Evolutionary conservation across 2,888 invertebrate genomes (phyloP), one percentile per base, ranked within the genome.

Genomic region (Anarsia innoxiella): DNA sequence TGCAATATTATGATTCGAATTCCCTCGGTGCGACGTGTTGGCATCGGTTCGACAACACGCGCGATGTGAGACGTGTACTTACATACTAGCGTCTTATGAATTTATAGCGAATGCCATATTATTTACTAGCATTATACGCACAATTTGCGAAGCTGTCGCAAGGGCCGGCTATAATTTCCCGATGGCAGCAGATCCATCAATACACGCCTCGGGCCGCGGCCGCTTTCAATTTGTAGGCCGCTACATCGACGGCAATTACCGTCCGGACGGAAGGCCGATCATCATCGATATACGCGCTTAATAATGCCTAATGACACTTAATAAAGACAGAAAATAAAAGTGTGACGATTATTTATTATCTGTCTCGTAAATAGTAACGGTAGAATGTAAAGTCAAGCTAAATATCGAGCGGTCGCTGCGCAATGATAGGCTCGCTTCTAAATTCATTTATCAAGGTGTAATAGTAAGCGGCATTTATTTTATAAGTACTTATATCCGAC

Each of bases 131-230:
- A 82, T 83, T 83, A 82, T 80, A 77, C 74, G 82, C 78, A 83
- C 80, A 82, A 80, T 83, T 84, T 79, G 82, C 83, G 78, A 73
- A 79, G 82, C 80, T 83, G 83, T 84, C 83, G 80, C 82, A 78
- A 79, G 74, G 68, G 71, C 71, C 66, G 56, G 69, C 76, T 82
- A 79, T 82, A 84, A 84, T 83, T 83, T 80, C 62, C 63, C 71
- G 70, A 80, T 82, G 83, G 83, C 80, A 74, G 80, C 68, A 76
- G 70, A 84, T 84, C 83, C 83, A 83, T 84, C 83, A 83, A 80
- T 80, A 76, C 68, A 32, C 61, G 80, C 82, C 83, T 60, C 60
- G 53, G 83, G 83, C 79, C 50, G 56, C 79, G 79, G 79, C 73
- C 73, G 71, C 80, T 79, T 83, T 84, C 83, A 84, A 84, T 84